Conservation (phyloP, 2,888 invertebrate genomes). For the Phanerotoma sp. region DNA sequence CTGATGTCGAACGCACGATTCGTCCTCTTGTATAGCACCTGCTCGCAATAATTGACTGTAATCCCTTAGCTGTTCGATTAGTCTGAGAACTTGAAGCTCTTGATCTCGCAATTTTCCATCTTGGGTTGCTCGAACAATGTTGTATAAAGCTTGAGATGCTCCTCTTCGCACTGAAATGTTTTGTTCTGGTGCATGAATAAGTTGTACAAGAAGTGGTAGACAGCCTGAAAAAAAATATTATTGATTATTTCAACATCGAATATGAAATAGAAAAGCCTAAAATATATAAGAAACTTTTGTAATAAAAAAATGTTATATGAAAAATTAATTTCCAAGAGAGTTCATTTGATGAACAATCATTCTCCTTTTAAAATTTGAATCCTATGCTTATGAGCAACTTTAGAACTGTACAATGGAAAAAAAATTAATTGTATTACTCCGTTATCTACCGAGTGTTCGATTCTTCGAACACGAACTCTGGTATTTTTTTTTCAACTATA, state of each 20-base stretch:
- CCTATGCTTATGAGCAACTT: too few relatives aligned
- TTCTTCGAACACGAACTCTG: too few relatives aligned
- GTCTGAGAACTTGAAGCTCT: slow-evolving; percentile 84
- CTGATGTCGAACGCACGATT: slow-evolving; percentile 68
- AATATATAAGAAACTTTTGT: neutral
- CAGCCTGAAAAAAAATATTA: slow-evolving; percentile 61
- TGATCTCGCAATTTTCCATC: slow-evolving; percentile 88
- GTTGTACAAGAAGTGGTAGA: slow-evolving; percentile 87
- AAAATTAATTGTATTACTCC: too few relatives aligned
- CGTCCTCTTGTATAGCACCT: slow-evolving; percentile 39
- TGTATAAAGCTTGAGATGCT: slow-evolving; percentile 86
- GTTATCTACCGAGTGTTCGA: too few relatives aligned
- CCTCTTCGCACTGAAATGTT: slow-evolving; percentile 77
- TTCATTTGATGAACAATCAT: too few relatives aligned
- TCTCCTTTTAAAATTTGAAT: too few relatives aligned
- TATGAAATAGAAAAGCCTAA: neutral
- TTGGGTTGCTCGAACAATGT: slow-evolving; percentile 88
- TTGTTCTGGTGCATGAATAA: slow-evolving; percentile 82
- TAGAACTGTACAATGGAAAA: too few relatives aligned
- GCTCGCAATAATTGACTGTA: slow-evolving; percentile 71
- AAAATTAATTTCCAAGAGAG: too few relatives aligned
- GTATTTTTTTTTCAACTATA: too few relatives aligned
- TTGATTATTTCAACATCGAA: neutral
- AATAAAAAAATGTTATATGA: too few relatives aligned
- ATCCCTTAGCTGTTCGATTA: slow-evolving; percentile 86